Evolutionary conservation across 2,797 vertebrate species (phyloP).

Genomic region (Graptemys geographica): DNA sequence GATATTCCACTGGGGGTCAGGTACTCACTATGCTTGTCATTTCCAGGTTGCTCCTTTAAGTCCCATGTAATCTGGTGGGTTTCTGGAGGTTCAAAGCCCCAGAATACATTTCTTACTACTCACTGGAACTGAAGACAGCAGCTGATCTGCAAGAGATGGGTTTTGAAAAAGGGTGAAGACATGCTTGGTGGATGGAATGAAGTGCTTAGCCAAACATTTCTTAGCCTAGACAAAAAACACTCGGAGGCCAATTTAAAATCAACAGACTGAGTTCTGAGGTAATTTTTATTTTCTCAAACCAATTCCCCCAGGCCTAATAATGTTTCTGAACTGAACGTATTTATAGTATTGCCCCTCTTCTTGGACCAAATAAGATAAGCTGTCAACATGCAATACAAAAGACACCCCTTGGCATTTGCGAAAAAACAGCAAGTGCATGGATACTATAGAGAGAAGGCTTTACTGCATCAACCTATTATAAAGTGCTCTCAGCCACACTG

Average conservation of each 20-base stretch:
- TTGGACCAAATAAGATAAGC: slow-evolving; percentile 48
- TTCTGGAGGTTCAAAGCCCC: slow-evolving; percentile 72
- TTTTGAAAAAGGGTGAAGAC: slow-evolving; percentile 51
- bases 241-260: slow-evolving; percentile 6
- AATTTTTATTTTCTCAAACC: slow-evolving; percentile 13
- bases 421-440: slow-evolving; percentile 43
- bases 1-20: slow-evolving; percentile 51
- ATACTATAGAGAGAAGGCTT: slow-evolving; percentile 64
- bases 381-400: slow-evolving; percentile 40
- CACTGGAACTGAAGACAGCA: slow-evolving; percentile 50
- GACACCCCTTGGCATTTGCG: slow-evolving; percentile 42
- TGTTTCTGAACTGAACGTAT: neutral
- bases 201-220: slow-evolving; percentile 48
- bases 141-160: slow-evolving; percentile 26
- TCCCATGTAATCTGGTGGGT: slow-evolving; percentile 30
- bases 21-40: slow-evolving; percentile 7
- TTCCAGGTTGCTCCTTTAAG: slow-evolving; percentile 53
- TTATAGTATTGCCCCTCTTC: slow-evolving; percentile 21
- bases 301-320: neutral
- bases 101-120: slow-evolving; percentile 42
- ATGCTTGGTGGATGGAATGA: slow-evolving; percentile 48
- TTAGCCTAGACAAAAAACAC: slow-evolving; percentile 6
- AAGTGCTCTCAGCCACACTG: slow-evolving; percentile 72
- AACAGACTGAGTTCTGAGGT: neutral
- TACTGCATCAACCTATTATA: slow-evolving; percentile 73